A percentile compares a stretch with the other conserved stretches of the same genome.
phyloP scores from a whole-genome alignment of 2,888 invertebrate species.

The Urechis unicinctus region DNA sequence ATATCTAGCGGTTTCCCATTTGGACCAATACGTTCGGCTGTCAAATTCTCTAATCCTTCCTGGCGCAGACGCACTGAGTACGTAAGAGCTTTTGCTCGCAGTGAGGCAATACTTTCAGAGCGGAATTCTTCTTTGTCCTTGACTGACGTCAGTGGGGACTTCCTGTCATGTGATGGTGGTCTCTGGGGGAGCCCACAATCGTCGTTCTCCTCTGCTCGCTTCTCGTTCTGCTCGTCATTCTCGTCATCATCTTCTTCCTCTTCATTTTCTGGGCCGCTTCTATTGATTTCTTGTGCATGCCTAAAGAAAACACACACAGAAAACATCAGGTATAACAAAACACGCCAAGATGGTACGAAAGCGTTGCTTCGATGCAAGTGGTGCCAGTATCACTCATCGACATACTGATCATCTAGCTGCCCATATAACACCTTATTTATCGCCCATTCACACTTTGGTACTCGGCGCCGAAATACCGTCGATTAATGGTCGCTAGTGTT shows the following conservation, averaged over 20 bases:
- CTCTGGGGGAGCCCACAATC: background rate
- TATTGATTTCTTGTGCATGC: constrained; percentile 20
- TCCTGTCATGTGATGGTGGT: background rate
- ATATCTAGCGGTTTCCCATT: too few relatives aligned
- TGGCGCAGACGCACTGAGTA: too few relatives aligned
- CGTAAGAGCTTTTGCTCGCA: constrained; percentile 90
- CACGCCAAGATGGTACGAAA: background rate
- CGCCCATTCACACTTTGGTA: too few relatives aligned
- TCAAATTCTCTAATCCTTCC: too few relatives aligned
- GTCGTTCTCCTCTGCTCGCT: constrained; percentile 62
- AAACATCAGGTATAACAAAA: background rate
- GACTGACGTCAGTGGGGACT: constrained; percentile 10
- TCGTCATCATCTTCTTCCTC: constrained; percentile 46
- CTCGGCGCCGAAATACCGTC: too few relatives aligned
- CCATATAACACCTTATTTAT: too few relatives aligned
- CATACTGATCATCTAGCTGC: too few relatives aligned
- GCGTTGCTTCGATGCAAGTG: too few relatives aligned
- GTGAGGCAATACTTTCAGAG: constrained; percentile 88
- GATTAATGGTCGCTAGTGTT: too few relatives aligned
- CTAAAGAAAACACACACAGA: constrained; percentile 2
- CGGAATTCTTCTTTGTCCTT: constrained; percentile 48
- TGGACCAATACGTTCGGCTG: too few relatives aligned
- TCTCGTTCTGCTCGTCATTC: constrained; percentile 92
- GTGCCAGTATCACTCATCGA: too few relatives aligned
- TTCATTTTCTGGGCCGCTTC: constrained; percentile 66